Evolutionary conservation across 2,888 invertebrate genomes (phyloP), one percentile per base, ranked within the genome.

Genomic region (Sisyra nigra): DNA sequence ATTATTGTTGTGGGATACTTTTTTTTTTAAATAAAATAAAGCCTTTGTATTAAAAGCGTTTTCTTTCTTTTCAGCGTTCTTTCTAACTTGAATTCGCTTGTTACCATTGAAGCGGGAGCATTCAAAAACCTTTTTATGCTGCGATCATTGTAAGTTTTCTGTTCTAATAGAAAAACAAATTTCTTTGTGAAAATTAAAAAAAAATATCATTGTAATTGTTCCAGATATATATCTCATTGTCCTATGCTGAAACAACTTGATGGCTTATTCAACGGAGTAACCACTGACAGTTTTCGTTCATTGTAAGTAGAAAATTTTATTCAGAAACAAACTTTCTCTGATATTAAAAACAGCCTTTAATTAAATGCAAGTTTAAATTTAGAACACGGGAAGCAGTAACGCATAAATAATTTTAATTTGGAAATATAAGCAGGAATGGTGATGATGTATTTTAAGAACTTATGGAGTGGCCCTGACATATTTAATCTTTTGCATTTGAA

Each of bases 161-260:
- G 3, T 45, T n/a, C n/a, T n/a, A n/a, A n/a, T 7, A 24, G 24
- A 24, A 24, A 24, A 24, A 24, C 18, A 17, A 40, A 40, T 36
- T 10, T 43, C 33, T 40, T 15, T 37, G n/a, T 43, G 11, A 38
- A 34, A 34, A 14, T 29, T 29, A 15, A 8, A 32, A 10, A 29
- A 19, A 34, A 45, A n/a, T 38, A 14, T 10, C 7, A 13, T 29
- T 10, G 17, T 33, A 36, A 40, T 48, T 46, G 42, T 66, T 67
- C 9, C 62, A 80, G 80, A 52, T 78, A 77, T 51, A 79, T 80
- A 56, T 71, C 76, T 1, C 71, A 78, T 57, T 76, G 77, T 2
- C 78, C 80, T 8, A 64, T 69, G 51, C 58, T 80, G 42, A 72
- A 66, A 45, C 64, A 65, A 46, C 55, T 74, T 4, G 60, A 67